A percentile compares a stretch with the other conserved stretches of the same genome.
These are phyloP conservation scores for Drosophila subpulchrella DNA, from an alignment of 1,140 invertebrate genomes.

Conservation along the genomic window DNA sequence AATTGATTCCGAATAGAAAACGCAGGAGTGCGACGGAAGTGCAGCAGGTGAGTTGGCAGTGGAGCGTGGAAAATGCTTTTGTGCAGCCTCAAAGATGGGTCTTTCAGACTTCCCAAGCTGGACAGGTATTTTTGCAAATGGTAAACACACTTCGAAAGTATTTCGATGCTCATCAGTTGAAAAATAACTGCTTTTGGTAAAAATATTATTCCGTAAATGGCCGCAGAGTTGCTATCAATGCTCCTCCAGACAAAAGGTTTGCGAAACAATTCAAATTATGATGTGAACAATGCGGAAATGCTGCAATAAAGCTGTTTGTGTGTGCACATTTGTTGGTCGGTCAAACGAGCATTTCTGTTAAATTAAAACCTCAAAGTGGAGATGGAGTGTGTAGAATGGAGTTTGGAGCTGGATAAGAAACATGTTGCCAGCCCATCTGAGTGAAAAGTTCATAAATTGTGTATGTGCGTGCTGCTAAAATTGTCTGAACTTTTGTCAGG, in stretches of 20 bases:
- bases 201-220: slow-evolving; percentile 17
- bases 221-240: slow-evolving; percentile 7
- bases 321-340: slow-evolving; percentile 23
- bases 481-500: slow-evolving; percentile 44
- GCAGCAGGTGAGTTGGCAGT: slow-evolving; percentile 36
- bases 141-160: neutral
- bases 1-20: slow-evolving; percentile 34
- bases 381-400: no score
- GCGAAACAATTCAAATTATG: slow-evolving; percentile 45
- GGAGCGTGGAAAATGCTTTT: slow-evolving; percentile 24
- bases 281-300: slow-evolving; percentile 37
- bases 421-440: slow-evolving; percentile 39
- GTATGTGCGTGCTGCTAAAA: slow-evolving; percentile 57
- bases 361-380: slow-evolving; percentile 47
- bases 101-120: neutral
- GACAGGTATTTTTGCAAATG: neutral
- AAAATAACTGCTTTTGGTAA: neutral
- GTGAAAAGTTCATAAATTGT: slow-evolving; percentile 64
- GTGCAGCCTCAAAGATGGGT: neutral
- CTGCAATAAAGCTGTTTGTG: slow-evolving; percentile 38
- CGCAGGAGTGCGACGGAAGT: slow-evolving; percentile 13
- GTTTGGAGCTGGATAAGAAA: slow-evolving; percentile 14
- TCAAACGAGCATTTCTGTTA: slow-evolving; percentile 49
- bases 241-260: slow-evolving; percentile 1
- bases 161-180: slow-evolving; percentile 6